phyloP scores from a whole-genome alignment of 1,140 invertebrate genomes.

The Choristoneura fumiferana region DNA sequence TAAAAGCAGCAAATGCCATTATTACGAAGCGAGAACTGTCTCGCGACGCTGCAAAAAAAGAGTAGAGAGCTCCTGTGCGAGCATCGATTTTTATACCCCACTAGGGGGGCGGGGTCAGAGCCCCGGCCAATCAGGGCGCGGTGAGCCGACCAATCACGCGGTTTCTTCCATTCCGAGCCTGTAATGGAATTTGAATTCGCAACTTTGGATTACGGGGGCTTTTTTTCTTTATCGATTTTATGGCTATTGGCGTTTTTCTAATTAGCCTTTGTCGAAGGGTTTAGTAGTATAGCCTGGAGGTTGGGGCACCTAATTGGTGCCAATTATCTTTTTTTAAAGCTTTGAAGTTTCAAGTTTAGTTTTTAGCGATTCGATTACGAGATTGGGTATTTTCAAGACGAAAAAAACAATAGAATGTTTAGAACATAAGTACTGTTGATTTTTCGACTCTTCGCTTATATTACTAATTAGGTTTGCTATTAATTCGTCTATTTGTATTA shows the following conservation, averaged over 20 bases:
- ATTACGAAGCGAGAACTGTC: constrained; percentile 67
- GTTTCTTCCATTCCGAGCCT: constrained; percentile 61
- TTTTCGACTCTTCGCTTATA: no score
- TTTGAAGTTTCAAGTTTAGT: constrained; percentile 1
- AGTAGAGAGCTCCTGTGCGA: constrained; percentile 37
- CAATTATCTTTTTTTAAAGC: not conserved
- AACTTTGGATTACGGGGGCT: constrained; percentile 48
- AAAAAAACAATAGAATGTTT: no score
- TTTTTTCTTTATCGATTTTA: constrained; percentile 43
- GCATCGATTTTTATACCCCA: constrained; percentile 76
- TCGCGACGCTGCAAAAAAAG: constrained; percentile 66
- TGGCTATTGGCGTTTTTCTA: constrained; percentile 26
- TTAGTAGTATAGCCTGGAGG: not conserved
- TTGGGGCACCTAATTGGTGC: constrained; percentile 1
- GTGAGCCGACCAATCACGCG: constrained; percentile 70
- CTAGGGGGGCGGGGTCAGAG: constrained; percentile 62
- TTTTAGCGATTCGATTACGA: not conserved
- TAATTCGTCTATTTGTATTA: no score
- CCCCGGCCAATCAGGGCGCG: constrained; percentile 64
- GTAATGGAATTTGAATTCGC: constrained; percentile 75
- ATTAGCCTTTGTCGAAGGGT: constrained; percentile 8
- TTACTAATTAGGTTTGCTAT: no score
- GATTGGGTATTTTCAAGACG: no score
- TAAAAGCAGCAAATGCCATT: constrained; percentile 71
- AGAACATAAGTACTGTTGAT: no score